Percentiles rank a stretch among this genome's conserved stretches.
Conservation (phyloP, 2,113 vertebrate genomes). For the Dasyurus viverrinus region DNA sequence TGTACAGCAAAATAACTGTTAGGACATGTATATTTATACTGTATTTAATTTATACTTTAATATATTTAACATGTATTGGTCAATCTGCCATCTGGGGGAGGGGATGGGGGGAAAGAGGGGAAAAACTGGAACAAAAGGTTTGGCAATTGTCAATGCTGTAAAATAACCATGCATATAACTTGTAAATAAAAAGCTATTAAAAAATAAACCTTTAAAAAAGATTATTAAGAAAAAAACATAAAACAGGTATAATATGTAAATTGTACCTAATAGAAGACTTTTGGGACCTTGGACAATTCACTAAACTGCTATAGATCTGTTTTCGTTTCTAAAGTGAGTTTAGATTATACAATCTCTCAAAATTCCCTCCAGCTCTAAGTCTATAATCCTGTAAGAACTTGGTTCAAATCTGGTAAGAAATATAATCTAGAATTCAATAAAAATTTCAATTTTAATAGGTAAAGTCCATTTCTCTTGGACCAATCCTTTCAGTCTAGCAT, state of each 20-base stretch:
- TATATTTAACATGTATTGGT: no score
- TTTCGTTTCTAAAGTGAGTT: background rate
- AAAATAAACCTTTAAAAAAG: background rate
- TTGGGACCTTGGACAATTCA: background rate
- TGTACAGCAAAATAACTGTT: no score
- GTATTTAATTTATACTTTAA: no score
- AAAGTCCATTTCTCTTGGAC: background rate
- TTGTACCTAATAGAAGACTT: background rate
- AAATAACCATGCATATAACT: no score
- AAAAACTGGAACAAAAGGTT: no score
- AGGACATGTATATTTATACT: no score
- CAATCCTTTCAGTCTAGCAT: background rate
- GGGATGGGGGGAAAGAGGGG: no score
- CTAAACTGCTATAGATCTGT: background rate
- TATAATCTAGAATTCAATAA: background rate
- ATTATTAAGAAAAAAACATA: conserved; percentile 11
- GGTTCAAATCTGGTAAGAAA: background rate
- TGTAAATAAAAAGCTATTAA: background rate
- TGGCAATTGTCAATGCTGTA: no score
- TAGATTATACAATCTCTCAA: background rate
- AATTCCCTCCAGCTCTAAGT: background rate
- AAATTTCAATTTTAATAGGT: background rate
- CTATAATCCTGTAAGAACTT: background rate
- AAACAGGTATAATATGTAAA: background rate
- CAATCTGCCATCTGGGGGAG: no score